Percentiles rank a stretch among this genome's conserved stretches.
Conservation (phyloP, 2,888 invertebrate genomes). For the Epirrhoe alternata region DNA sequence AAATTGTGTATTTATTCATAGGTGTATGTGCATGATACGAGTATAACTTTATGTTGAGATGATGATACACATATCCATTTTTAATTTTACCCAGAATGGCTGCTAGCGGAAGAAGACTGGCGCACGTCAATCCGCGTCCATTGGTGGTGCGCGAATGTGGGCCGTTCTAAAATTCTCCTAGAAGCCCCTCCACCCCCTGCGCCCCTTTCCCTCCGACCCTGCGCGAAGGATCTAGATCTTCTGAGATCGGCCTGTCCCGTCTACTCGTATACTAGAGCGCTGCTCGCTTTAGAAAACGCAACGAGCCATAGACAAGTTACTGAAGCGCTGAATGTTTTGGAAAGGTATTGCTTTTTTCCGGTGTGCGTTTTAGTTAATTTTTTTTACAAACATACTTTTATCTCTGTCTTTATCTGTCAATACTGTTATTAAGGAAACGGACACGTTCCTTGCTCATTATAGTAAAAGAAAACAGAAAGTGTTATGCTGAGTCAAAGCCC, state of each 20-base stretch:
- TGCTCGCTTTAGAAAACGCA: slow-evolving; percentile 87
- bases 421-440: too few species aligned
- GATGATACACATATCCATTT: too few species aligned
- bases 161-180: slow-evolving; percentile 50
- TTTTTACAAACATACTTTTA: not conserved
- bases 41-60: too few species aligned
- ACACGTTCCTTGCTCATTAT: too few species aligned
- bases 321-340: slow-evolving; percentile 82
- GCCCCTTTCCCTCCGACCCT: slow-evolving; percentile 59
- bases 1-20: too few species aligned
- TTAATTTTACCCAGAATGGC: slow-evolving; percentile 62
- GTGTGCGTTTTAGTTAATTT: slow-evolving; percentile 19
- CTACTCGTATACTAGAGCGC: slow-evolving; percentile 79
- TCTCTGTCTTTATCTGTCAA: too few species aligned
- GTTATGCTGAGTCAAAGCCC: too few species aligned
- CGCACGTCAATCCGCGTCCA: slow-evolving; percentile 66
- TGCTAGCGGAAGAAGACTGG: slow-evolving; percentile 68
- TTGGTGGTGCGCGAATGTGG: slow-evolving; percentile 69
- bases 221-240: slow-evolving; percentile 71
- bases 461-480: too few species aligned
- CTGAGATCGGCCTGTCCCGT: slow-evolving; percentile 82
- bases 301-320: slow-evolving; percentile 85
- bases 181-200: slow-evolving; percentile 56
- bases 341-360: slow-evolving; percentile 81
- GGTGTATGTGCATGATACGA: too few species aligned